phyloP scores from a whole-genome alignment of 2,888 invertebrate species.

The Drosophila falleni region DNA sequence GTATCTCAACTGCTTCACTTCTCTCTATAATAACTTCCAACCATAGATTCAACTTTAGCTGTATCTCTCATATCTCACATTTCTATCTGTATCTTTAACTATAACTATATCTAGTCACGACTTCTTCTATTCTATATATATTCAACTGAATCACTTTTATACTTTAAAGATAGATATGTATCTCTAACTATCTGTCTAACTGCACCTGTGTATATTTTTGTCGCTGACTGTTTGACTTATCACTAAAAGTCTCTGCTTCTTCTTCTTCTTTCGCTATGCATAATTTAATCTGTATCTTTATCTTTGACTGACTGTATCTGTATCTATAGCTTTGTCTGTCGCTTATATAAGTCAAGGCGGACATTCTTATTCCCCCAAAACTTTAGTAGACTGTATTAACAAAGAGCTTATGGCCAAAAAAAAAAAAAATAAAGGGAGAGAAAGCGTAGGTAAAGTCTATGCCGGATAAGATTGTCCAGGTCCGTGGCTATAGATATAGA shows the following conservation, averaged over 20 bases:
- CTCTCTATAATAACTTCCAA: too few species aligned
- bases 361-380: constrained; percentile 21
- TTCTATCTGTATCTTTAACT: neutral
- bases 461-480: constrained; percentile 61
- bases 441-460: neutral
- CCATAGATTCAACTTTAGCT: neutral
- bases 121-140: constrained; percentile 13
- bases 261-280: constrained; percentile 4
- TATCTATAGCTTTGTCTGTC: constrained; percentile 7
- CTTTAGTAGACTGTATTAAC: constrained; percentile 37
- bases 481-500: constrained; percentile 31
- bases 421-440: neutral
- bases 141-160: constrained; percentile 10
- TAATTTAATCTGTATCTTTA: constrained; percentile 24
- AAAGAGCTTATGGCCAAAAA: constrained; percentile 32
- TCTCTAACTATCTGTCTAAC: constrained; percentile 7
- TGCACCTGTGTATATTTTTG: constrained; percentile 9
- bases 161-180: constrained; percentile 5
- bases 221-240: constrained; percentile 6
- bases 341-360: constrained; percentile 20
- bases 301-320: constrained; percentile 20
- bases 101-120: neutral
- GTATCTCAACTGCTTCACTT: neutral
- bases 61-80: neutral
- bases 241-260: neutral